phyloP scores from a whole-genome alignment of 2,888 invertebrate species.

The Liodrosophila aerea region DNA sequence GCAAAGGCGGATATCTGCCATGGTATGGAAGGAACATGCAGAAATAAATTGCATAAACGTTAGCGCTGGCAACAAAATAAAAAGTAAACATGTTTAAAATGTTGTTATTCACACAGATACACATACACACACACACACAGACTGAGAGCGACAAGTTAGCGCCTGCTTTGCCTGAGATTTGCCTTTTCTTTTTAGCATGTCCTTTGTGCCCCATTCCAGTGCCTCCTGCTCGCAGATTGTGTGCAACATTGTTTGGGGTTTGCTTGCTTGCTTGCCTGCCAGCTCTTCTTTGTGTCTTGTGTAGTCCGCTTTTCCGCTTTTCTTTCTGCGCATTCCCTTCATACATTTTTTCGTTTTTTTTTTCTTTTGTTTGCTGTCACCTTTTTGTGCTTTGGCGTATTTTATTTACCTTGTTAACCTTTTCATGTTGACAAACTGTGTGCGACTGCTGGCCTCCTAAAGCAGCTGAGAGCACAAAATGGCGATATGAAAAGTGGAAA shows the following conservation, averaged over 20 bases:
- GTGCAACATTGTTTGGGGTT: constrained; percentile 40
- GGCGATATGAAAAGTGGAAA: constrained; percentile 59
- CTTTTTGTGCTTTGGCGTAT: constrained; percentile 46
- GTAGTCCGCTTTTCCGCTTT: constrained; percentile 40
- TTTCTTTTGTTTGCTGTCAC: constrained; percentile 34
- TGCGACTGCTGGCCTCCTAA: constrained; percentile 13
- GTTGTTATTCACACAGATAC: constrained; percentile 70
- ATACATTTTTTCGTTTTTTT: background rate
- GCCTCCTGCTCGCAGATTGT: constrained; percentile 25
- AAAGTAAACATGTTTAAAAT: constrained; percentile 76
- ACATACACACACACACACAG: constrained; percentile 15
- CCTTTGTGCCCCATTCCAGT: constrained; percentile 11
- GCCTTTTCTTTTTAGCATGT: constrained; percentile 12
- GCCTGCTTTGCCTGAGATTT: constrained; percentile 33
- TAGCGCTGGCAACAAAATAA: constrained; percentile 52
- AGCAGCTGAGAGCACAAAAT: constrained; percentile 11
- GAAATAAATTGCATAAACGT: constrained; percentile 74
- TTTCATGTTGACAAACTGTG: constrained; percentile 72
- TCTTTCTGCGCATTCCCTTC: constrained; percentile 40
- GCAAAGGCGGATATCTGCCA: background rate
- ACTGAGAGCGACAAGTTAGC: constrained; percentile 21
- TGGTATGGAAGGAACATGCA: constrained; percentile 32
- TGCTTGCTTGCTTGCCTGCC: background rate
- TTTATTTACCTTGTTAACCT: constrained; percentile 75
- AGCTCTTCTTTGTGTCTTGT: constrained; percentile 7